A percentile compares a stretch with the other conserved stretches of the same genome.
phyloP scores from a whole-genome alignment of 1,140 invertebrate genomes.

The Ceratosolen fusciceps region DNA sequence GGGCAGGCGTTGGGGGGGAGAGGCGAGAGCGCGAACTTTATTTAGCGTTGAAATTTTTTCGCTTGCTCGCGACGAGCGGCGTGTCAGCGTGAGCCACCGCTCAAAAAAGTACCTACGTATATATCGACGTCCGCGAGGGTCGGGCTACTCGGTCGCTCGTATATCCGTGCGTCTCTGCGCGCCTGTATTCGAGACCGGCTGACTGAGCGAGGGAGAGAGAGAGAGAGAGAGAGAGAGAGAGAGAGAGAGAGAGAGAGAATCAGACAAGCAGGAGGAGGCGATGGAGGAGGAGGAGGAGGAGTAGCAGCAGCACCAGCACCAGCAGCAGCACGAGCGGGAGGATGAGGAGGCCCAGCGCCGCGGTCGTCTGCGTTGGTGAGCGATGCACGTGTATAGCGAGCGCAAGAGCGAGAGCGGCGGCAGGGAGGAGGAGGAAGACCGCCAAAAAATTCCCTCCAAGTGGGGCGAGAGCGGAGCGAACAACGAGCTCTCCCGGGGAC shows the following conservation, averaged over 20 bases:
- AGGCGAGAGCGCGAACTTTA: constrained; percentile 35
- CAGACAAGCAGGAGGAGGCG: too few species aligned
- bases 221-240: constrained; percentile 1
- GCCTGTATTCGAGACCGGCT: background rate
- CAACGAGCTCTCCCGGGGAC: constrained; percentile 49
- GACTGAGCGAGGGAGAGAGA: background rate
- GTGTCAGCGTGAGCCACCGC: constrained; percentile 7
- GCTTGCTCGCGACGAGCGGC: background rate
- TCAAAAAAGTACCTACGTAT: constrained; percentile 13
- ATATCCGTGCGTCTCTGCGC: background rate
- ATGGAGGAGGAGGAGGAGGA: too few species aligned
- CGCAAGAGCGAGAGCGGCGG: constrained; percentile 1
- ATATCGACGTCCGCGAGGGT: constrained; percentile 15
- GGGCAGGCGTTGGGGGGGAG: background rate
- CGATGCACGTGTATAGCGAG: constrained; percentile 27
- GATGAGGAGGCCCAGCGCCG: background rate
- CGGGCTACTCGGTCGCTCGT: background rate
- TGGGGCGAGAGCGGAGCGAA: constrained; percentile 31
- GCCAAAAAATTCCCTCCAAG: constrained; percentile 53
- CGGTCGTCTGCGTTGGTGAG: background rate
- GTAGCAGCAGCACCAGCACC: too few species aligned
- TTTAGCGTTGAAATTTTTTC: constrained; percentile 48
- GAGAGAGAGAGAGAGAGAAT: background rate
- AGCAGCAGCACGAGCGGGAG: background rate
- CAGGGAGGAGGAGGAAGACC: constrained; percentile 42